phyloP scores from a whole-genome alignment of 2,113 vertebrate genomes.

The Sander vitreus region DNA sequence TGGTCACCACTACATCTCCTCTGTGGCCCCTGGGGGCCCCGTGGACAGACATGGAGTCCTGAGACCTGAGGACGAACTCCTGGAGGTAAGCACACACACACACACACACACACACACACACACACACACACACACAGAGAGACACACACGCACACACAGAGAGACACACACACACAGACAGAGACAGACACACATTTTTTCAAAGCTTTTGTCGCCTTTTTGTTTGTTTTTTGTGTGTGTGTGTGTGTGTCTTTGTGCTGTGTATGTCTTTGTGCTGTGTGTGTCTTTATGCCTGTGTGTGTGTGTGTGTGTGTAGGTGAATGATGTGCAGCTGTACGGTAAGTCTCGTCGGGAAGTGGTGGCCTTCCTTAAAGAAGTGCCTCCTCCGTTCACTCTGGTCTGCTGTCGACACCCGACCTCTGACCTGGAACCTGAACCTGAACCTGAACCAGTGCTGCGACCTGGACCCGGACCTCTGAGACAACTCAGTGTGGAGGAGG shows the following conservation, averaged over 20 bases:
- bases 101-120: too few relatives aligned
- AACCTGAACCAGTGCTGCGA: background rate
- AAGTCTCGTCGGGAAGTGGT: slow-evolving; percentile 92
- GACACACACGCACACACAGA: too few relatives aligned
- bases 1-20: slow-evolving; percentile 97
- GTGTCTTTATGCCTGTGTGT: background rate
- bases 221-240: too few relatives aligned
- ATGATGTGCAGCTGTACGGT: slow-evolving; percentile 90
- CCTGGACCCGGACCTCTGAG: background rate
- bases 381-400: slow-evolving; percentile 93
- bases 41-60: slow-evolving; percentile 87
- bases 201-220: too few relatives aligned
- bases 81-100: slow-evolving; percentile 88
- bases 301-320: slow-evolving; percentile 85
- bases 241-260: too few relatives aligned
- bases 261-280: background rate
- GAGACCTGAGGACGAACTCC: slow-evolving; percentile 93
- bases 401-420: slow-evolving; percentile 89
- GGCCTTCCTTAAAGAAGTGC: slow-evolving; percentile 93
- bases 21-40: slow-evolving; percentile 90
- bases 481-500: slow-evolving; percentile 70
- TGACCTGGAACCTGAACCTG: slow-evolving; percentile 68
- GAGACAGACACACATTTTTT: too few relatives aligned
- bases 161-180: too few relatives aligned
- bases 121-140: too few relatives aligned